Evolutionary conservation across 2,113 vertebrate genomes (phyloP).

Genomic region (Poicephalus gulielmi): DNA sequence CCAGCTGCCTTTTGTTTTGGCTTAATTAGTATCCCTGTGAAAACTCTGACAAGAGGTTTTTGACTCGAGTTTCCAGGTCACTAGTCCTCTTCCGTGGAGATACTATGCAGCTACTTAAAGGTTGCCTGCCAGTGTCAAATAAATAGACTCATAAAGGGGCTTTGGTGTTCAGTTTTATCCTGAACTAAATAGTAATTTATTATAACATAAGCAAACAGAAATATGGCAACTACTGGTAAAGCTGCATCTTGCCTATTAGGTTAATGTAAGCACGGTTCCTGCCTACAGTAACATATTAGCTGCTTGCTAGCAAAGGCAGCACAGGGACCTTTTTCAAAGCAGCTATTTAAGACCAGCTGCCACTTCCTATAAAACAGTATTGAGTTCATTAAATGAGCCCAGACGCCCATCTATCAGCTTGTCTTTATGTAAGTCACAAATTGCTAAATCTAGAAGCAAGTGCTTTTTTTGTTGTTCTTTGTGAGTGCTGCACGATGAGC

Average conservation of each 20-base stretch:
- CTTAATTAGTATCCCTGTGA: neutral
- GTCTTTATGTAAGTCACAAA: neutral
- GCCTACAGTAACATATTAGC: constrained; percentile 49
- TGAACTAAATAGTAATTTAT: constrained; percentile 60
- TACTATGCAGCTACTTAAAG: constrained; percentile 22
- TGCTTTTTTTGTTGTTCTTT: neutral
- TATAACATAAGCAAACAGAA: constrained; percentile 58
- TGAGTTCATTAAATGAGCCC: constrained; percentile 8
- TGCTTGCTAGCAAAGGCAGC: constrained; percentile 25
- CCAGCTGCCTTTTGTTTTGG: neutral
- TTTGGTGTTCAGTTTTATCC: constrained; percentile 30
- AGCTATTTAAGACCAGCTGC: constrained; percentile 21
- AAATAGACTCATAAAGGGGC: constrained; percentile 33
- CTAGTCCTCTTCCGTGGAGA: constrained; percentile 1
- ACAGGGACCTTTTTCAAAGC: constrained; percentile 10
- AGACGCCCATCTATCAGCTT: constrained; percentile 8
- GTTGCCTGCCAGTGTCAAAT: constrained; percentile 48
- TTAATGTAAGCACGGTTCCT: constrained; percentile 56
- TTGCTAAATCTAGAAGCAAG: constrained; percentile 4
- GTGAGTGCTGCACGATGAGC: constrained; percentile 10
- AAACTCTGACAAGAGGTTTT: constrained; percentile 6
- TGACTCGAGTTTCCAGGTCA: constrained; percentile 35
- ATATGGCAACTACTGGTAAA: neutral
- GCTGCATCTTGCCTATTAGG: constrained; percentile 37
- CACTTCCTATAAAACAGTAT: constrained; percentile 2